A percentile compares a stretch with the other conserved stretches of the same genome.
Conservation (phyloP, 2,113 vertebrate species). For the Lepidothrix coronata region DNA sequence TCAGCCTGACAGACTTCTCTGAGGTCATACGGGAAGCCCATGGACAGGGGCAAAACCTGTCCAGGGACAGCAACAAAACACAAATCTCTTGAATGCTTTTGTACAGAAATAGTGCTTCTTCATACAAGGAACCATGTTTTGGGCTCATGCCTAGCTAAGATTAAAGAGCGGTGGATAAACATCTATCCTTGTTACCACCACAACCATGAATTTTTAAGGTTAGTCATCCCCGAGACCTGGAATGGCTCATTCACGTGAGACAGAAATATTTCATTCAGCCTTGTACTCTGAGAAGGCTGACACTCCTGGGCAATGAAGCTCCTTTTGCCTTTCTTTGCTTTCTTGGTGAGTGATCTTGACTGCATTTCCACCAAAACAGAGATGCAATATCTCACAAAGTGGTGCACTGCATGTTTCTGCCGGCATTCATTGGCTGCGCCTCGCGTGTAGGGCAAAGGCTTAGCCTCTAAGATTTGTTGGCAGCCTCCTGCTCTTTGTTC, state of each 20-base stretch:
- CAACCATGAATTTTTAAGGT: slow-evolving; percentile 40
- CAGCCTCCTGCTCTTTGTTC: slow-evolving; percentile 77
- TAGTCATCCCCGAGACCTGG: slow-evolving; percentile 1
- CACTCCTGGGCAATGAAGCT: slow-evolving; percentile 3
- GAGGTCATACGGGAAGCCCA: rapidly evolving
- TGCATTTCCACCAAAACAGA: slow-evolving; percentile 27
- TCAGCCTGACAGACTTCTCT: background rate
- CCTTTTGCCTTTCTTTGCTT: slow-evolving; percentile 1
- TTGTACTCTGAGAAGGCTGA: background rate
- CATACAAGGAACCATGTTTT: background rate
- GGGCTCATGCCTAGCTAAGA: slow-evolving; percentile 9
- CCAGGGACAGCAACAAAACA: background rate
- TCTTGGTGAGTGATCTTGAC: background rate
- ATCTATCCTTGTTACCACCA: slow-evolving; percentile 41
- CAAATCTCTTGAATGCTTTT: background rate
- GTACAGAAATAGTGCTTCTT: background rate
- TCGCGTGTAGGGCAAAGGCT: background rate
- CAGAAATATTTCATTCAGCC: background rate
- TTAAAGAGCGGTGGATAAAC: background rate
- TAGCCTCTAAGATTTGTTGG: slow-evolving; percentile 68
- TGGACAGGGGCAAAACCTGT: background rate
- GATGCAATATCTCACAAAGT: slow-evolving; percentile 7
- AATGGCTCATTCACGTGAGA: background rate
- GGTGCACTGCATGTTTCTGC: slow-evolving; percentile 27
- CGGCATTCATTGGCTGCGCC: slow-evolving; percentile 2